A percentile compares a stretch with the other conserved stretches of the same genome.
These are phyloP conservation scores for Ibycter americanus DNA, from an alignment of 2,797 vertebrate species.

Conservation along the genomic window DNA sequence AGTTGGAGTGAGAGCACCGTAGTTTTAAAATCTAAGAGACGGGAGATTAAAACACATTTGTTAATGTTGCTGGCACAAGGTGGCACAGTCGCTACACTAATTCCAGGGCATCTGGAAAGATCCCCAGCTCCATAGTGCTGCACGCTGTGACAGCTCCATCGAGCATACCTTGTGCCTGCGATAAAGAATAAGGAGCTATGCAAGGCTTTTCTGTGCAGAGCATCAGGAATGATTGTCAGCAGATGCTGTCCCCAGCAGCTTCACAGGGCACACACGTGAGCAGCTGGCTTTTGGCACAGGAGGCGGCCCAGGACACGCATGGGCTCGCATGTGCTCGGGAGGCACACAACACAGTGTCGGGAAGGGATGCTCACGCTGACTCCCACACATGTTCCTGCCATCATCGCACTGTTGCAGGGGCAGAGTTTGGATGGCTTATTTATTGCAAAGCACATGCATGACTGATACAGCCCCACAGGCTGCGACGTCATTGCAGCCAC, in stretches of 20 bases:
- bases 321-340: accelerated
- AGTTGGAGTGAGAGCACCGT: neutral
- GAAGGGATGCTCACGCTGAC: neutral
- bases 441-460: accelerated
- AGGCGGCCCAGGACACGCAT: accelerated
- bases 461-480: accelerated
- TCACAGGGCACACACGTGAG: accelerated
- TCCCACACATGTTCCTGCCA: accelerated
- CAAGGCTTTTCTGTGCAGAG: neutral
- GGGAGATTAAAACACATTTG: neutral
- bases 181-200: neutral
- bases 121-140: neutral
- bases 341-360: accelerated
- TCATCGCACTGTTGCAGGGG: accelerated
- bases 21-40: neutral
- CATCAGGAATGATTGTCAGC: accelerated
- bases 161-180: neutral
- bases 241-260: neutral
- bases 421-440: neutral
- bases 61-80: slow-evolving; percentile 50
- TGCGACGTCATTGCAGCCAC: neutral
- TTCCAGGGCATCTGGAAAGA: slow-evolving; percentile 13
- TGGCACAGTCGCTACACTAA: slow-evolving; percentile 47
- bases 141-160: accelerated
- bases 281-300: neutral